phyloP scores from a whole-genome alignment of 2,797 vertebrate species.

The Carcharodon carcharias region DNA sequence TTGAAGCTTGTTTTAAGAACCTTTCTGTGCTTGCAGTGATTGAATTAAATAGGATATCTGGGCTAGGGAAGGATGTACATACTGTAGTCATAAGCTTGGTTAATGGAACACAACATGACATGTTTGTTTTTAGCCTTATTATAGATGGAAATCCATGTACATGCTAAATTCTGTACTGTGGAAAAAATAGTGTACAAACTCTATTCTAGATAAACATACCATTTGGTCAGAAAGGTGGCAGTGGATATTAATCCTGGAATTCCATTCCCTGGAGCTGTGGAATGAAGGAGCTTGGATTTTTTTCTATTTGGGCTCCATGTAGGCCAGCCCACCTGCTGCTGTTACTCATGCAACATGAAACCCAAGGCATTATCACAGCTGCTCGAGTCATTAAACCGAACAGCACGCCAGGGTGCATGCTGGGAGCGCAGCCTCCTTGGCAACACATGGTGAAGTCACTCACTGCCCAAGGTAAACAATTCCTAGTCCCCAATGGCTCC shows the following conservation, averaged over 20 bases:
- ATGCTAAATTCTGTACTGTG: not conserved
- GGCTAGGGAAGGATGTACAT: not conserved
- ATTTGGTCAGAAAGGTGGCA: not conserved
- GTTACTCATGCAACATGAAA: conserved; percentile 73
- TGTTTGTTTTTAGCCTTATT: not conserved
- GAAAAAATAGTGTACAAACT: not conserved
- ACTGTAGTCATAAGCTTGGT: not conserved
- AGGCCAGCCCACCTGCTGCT: conserved; percentile 68
- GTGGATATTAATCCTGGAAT: not conserved
- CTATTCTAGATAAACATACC: not conserved
- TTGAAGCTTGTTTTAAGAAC: not conserved
- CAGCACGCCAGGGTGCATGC: not conserved
- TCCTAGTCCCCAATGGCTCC: conserved; percentile 15
- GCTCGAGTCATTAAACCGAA: conserved; percentile 54
- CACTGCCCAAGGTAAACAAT: not conserved
- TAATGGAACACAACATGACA: too few species aligned
- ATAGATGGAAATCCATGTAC: not conserved
- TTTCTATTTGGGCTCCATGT: conserved; percentile 48
- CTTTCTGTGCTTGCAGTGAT: not conserved
- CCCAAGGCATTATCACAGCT: conserved; percentile 67
- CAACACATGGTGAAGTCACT: not conserved
- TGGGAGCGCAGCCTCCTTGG: not conserved
- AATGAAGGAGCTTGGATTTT: conserved; percentile 41
- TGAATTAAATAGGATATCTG: not conserved
- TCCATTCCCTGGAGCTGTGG: conserved; percentile 15